A percentile compares a stretch with the other conserved stretches of the same genome.
These are phyloP conservation scores for Drosophila paramelanica DNA, from an alignment of 2,888 invertebrate species.

Conservation along the genomic window DNA sequence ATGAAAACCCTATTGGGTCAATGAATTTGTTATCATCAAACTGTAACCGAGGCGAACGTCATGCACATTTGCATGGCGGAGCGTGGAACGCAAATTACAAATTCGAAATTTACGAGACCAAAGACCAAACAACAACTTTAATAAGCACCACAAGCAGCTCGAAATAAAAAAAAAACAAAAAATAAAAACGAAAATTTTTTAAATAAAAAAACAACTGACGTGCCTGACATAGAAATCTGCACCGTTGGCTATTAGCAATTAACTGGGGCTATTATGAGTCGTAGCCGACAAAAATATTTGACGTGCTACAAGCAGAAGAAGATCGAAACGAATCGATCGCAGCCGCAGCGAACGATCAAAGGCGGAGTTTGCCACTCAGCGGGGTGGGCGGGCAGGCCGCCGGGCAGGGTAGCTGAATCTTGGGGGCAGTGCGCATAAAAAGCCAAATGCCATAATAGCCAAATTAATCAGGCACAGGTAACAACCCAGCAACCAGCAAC, in stretches of 20 bases:
- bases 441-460: constrained; percentile 79
- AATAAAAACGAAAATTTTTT: not conserved
- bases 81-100: constrained; percentile 73
- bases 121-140: constrained; percentile 53
- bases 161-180: constrained; percentile 1
- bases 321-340: constrained; percentile 79
- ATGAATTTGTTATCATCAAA: constrained; percentile 76
- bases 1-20: constrained; percentile 75
- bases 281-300: constrained; percentile 64
- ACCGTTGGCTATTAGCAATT: constrained; percentile 81
- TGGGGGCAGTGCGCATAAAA: constrained; percentile 76
- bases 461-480: constrained; percentile 80
- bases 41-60: constrained; percentile 79
- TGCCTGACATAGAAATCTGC: constrained; percentile 80
- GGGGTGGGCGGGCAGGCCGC: constrained; percentile 1
- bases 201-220: constrained; percentile 54
- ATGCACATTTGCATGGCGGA: constrained; percentile 77
- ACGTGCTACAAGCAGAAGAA: constrained; percentile 80
- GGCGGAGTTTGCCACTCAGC: constrained; percentile 37
- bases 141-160: constrained; percentile 52
- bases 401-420: constrained; percentile 11
- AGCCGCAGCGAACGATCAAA: constrained; percentile 51
- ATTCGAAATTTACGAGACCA: constrained; percentile 57
- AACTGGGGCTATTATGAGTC: constrained; percentile 79
- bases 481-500: constrained; percentile 60